Conservation (phyloP, 2,888 invertebrate species). For the Ethmia dodecea region DNA sequence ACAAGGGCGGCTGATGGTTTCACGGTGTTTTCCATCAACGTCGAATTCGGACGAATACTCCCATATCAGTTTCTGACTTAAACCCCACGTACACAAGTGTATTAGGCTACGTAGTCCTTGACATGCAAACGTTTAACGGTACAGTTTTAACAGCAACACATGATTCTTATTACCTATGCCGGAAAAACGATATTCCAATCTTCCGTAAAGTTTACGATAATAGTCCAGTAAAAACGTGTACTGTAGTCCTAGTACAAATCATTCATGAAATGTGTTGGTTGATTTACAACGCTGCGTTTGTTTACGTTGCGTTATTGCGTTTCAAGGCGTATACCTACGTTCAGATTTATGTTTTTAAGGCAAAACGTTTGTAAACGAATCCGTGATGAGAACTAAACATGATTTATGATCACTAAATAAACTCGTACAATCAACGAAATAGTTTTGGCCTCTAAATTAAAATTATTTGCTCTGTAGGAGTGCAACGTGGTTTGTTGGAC, state of each 20-base stretch:
- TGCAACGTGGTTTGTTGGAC: too few species aligned
- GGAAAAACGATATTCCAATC: neutral
- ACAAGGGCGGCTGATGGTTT: too few species aligned
- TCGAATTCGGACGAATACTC: too few species aligned
- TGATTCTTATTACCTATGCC: conserved; percentile 7
- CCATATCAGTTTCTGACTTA: conserved; percentile 24
- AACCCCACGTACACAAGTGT: conserved; percentile 29
- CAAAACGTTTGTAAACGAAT: neutral
- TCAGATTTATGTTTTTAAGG: conserved; percentile 3
- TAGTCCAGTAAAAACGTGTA: conserved; percentile 24
- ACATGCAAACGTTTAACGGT: conserved; percentile 36
- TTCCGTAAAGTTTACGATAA: conserved; percentile 10
- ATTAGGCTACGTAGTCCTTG: conserved; percentile 31
- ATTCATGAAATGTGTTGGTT: conserved; percentile 51
- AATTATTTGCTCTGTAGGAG: too few species aligned
- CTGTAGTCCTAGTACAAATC: conserved; percentile 55
- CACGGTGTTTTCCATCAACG: too few species aligned
- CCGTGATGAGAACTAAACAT: too few species aligned
- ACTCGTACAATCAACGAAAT: too few species aligned
- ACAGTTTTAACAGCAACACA: conserved; percentile 15
- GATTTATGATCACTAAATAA: too few species aligned
- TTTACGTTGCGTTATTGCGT: conserved; percentile 28
- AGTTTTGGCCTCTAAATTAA: too few species aligned
- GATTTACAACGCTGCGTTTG: conserved; percentile 42
- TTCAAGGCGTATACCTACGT: conserved; percentile 30